Percentiles rank a stretch among this genome's conserved stretches.
These are phyloP conservation scores for Archivesica marissinica DNA, from an alignment of 1,140 invertebrate genomes.

Conservation along the genomic window DNA sequence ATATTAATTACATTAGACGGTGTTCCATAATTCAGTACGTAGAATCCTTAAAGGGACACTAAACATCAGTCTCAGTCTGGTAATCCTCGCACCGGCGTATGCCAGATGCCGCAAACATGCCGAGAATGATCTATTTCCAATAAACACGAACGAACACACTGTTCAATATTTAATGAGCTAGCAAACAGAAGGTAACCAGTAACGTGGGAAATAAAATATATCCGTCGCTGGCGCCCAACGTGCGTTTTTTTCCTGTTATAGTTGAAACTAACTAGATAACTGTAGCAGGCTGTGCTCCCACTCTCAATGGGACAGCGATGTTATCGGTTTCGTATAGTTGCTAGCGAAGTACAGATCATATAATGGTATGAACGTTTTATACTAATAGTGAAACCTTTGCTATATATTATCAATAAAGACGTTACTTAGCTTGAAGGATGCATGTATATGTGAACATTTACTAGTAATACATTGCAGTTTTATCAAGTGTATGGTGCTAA, in stretches of 20 bases:
- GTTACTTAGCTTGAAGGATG: no score
- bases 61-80: background rate
- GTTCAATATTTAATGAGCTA: conserved; percentile 26
- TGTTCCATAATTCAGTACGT: background rate
- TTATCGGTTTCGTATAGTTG: no score
- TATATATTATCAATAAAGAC: no score
- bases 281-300: no score
- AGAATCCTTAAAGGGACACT: conserved; percentile 1
- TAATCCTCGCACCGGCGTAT: background rate
- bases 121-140: conserved; percentile 14
- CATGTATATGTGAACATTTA: no score
- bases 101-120: background rate
- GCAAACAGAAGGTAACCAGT: conserved; percentile 26
- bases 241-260: background rate
- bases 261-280: no score
- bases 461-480: no score
- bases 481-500: no score
- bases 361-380: no score
- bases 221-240: background rate
- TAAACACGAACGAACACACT: background rate
- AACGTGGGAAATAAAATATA: conserved; percentile 25
- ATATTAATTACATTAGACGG: conserved; percentile 11
- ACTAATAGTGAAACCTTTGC: no score
- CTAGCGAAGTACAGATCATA: no score
- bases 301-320: no score